A percentile compares a stretch with the other conserved stretches of the same genome.
These are phyloP conservation scores for Mesitornis unicolor DNA, from an alignment of 2,113 vertebrate genomes.

Conservation along the genomic window DNA sequence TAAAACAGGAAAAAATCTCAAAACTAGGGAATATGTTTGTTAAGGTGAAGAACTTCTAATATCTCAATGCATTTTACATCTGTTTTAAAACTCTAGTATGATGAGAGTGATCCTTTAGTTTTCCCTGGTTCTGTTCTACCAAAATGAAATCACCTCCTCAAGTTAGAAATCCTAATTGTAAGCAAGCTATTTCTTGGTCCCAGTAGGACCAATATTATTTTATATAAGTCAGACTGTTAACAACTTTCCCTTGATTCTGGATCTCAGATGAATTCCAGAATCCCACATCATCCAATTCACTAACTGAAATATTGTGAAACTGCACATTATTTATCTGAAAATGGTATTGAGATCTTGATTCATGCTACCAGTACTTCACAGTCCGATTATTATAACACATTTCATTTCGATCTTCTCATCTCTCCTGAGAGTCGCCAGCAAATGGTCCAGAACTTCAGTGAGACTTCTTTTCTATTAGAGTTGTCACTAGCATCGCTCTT, in stretches of 20 bases:
- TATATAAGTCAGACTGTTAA: not conserved
- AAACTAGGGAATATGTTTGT: not conserved
- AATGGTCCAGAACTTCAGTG: constrained; percentile 45
- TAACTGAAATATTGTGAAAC: constrained; percentile 16
- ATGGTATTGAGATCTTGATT: constrained; percentile 27
- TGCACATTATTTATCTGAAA: constrained; percentile 14
- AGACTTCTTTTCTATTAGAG: constrained; percentile 39
- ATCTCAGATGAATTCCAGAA: constrained; percentile 17
- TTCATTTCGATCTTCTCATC: constrained; percentile 46
- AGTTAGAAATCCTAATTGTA: not conserved
- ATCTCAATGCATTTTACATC: not conserved
- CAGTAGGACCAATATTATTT: not conserved
- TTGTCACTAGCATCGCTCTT: constrained; percentile 16
- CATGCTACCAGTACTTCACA: constrained; percentile 56
- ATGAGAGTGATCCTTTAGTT: not conserved
- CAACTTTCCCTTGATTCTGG: not conserved
- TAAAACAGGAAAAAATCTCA: not conserved
- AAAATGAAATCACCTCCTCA: not conserved
- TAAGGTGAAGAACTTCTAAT: not conserved
- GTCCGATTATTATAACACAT: not conserved
- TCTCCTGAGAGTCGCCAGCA: constrained; percentile 53
- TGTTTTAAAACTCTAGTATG: not conserved
- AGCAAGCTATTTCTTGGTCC: not conserved
- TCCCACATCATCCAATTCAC: not conserved
- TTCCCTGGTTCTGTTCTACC: not conserved